phyloP scores from a whole-genome alignment of 1,140 invertebrate species.

The Holotrichia oblita region DNA sequence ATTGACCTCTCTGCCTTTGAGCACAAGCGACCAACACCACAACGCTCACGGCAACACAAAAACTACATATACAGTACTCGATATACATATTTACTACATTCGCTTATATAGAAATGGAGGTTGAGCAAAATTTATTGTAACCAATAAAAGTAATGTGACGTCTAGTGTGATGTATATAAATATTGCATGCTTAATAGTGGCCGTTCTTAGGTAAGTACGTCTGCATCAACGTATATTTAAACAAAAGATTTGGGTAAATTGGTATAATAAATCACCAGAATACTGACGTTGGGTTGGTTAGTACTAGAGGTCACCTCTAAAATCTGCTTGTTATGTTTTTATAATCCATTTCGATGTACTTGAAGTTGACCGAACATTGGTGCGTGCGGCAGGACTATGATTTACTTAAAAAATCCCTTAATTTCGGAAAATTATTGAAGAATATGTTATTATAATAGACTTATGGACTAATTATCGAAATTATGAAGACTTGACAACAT shows the following conservation, averaged over 20 bases:
- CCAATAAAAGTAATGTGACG: constrained; percentile 35
- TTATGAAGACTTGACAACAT: too few species aligned
- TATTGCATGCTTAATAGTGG: constrained; percentile 19
- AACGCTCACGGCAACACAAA: constrained; percentile 20
- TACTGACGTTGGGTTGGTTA: not conserved
- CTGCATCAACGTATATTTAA: not conserved
- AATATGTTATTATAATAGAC: too few species aligned
- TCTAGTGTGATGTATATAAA: constrained; percentile 30
- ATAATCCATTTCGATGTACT: too few species aligned
- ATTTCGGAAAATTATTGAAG: too few species aligned
- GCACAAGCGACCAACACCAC: constrained; percentile 26
- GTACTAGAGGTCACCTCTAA: not conserved
- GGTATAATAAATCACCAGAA: constrained; percentile 25
- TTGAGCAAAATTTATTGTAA: constrained; percentile 33
- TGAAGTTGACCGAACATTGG: too few species aligned
- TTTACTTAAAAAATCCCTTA: too few species aligned
- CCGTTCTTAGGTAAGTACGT: not conserved
- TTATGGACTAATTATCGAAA: too few species aligned
- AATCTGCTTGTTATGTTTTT: not conserved
- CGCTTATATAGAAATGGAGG: not conserved
- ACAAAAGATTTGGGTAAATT: constrained; percentile 24
- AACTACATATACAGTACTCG: not conserved
- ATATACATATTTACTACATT: not conserved
- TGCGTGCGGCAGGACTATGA: too few species aligned
- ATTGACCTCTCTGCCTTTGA: constrained; percentile 36